Percentiles rank a stretch among this genome's conserved stretches.
These are phyloP conservation scores for Tauraco erythrolophus DNA, from an alignment of 2,113 vertebrate species.

Conservation along the genomic window DNA sequence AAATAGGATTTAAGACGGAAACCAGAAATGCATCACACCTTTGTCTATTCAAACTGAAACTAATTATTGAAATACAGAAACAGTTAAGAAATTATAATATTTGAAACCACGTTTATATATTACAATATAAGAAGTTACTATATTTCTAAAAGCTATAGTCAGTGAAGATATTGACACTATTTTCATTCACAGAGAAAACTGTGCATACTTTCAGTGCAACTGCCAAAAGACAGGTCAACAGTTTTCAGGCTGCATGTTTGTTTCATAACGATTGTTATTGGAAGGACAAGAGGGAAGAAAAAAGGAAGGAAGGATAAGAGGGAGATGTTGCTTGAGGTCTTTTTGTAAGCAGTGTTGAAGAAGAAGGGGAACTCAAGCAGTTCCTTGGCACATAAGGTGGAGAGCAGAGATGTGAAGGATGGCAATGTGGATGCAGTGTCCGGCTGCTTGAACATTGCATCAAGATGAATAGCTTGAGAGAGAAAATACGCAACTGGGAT, in stretches of 20 bases:
- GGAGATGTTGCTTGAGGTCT: not conserved
- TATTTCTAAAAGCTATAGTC: not conserved
- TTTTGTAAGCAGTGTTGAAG: not conserved
- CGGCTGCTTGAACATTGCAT: not conserved
- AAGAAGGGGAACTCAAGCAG: not conserved
- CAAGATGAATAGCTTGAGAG: not conserved
- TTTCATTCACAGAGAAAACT: not conserved
- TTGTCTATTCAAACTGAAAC: not conserved
- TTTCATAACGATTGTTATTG: not conserved
- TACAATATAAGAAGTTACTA: not conserved
- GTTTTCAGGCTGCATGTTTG: not conserved
- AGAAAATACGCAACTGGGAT: not conserved
- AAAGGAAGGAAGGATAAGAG: not conserved
- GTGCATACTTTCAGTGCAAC: not conserved
- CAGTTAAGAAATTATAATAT: not conserved
- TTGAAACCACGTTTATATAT: not conserved
- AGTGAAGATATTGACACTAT: not conserved
- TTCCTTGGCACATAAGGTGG: not conserved
- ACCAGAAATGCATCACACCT: not conserved
- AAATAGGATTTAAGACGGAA: not conserved
- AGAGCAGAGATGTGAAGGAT: not conserved
- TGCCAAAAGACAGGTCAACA: not conserved
- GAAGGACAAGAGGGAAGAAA: not conserved
- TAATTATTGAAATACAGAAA: not conserved
- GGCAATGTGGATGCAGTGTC: rapidly evolving